Conservation (phyloP, 2,113 vertebrate species). For the Muntiacus reevesi region DNA sequence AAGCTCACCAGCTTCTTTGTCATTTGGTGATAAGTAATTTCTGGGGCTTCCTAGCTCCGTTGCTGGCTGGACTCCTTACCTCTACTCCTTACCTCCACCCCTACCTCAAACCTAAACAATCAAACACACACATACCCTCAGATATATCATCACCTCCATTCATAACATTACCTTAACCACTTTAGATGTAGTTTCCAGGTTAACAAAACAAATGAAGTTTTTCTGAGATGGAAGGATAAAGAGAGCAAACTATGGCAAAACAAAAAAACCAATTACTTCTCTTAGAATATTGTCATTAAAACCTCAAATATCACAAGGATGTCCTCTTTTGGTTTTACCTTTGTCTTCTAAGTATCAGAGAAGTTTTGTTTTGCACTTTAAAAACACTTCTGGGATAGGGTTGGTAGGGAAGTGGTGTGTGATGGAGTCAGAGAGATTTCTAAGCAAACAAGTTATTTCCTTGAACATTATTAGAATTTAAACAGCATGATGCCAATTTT, state of each 20-base stretch:
- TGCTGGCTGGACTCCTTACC: neutral
- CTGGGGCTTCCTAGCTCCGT: neutral
- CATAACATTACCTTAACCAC: neutral
- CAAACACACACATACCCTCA: neutral
- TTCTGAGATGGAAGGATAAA: conserved; percentile 10
- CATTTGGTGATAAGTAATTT: neutral
- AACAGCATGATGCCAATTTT: conserved; percentile 34
- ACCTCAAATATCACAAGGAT: neutral
- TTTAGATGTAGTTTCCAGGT: neutral
- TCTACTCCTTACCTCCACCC: neutral
- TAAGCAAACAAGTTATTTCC: conserved; percentile 51
- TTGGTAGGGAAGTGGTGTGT: neutral
- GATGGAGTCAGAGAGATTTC: neutral
- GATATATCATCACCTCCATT: neutral
- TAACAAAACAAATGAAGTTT: neutral
- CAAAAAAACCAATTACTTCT: neutral
- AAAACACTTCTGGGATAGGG: neutral
- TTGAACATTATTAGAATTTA: conserved; percentile 56
- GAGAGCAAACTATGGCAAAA: neutral
- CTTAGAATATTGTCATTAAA: conserved; percentile 7
- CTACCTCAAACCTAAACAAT: neutral
- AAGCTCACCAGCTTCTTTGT: neutral
- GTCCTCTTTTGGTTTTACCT: neutral
- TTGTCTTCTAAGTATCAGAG: conserved; percentile 24
- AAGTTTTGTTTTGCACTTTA: conserved; percentile 13